Evolutionary conservation across 2,888 invertebrate genomes (phyloP).

Genomic region (Drosophila mettleri): DNA sequence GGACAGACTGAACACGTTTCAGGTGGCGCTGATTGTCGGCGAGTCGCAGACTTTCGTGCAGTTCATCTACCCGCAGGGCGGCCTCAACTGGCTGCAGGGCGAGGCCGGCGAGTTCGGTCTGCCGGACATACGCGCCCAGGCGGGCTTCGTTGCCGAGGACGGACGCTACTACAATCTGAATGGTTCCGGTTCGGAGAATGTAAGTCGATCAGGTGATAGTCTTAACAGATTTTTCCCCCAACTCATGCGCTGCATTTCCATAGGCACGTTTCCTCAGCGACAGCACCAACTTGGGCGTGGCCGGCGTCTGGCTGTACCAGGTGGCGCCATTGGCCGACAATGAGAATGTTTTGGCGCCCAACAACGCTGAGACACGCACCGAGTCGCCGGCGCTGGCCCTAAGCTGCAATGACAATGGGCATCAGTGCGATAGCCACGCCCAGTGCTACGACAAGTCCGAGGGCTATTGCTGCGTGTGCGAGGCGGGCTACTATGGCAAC

Average conservation of each 20-base stretch:
- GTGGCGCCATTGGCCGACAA: conserved; percentile 89
- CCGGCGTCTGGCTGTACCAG: conserved; percentile 94
- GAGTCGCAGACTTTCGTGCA: conserved; percentile 91
- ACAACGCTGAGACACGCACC: conserved; percentile 86
- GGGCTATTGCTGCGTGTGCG: conserved; percentile 96
- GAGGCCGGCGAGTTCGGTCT: conserved; percentile 90
- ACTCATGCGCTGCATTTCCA: background rate
- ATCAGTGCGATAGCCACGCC: conserved; percentile 92
- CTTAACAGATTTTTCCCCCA: too few relatives aligned
- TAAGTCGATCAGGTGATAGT: conserved; percentile 82
- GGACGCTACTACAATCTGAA: conserved; percentile 91
- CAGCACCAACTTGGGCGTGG: conserved; percentile 93
- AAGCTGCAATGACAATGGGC: conserved; percentile 88
- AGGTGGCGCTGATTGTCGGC: conserved; percentile 86
- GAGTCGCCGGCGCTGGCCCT: conserved; percentile 81
- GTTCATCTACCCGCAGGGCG: conserved; percentile 93
- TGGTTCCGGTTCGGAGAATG: conserved; percentile 96
- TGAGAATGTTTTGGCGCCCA: conserved; percentile 89
- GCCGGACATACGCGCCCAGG: conserved; percentile 96
- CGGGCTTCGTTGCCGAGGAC: conserved; percentile 94
- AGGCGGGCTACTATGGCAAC: conserved; percentile 95
- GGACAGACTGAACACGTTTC: conserved; percentile 94
- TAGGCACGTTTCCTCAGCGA: conserved; percentile 86
- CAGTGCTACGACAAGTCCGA: conserved; percentile 92
- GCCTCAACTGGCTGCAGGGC: conserved; percentile 96